Conservation (phyloP, 2,888 invertebrate species). For the Eristalinus sepulchralis region DNA sequence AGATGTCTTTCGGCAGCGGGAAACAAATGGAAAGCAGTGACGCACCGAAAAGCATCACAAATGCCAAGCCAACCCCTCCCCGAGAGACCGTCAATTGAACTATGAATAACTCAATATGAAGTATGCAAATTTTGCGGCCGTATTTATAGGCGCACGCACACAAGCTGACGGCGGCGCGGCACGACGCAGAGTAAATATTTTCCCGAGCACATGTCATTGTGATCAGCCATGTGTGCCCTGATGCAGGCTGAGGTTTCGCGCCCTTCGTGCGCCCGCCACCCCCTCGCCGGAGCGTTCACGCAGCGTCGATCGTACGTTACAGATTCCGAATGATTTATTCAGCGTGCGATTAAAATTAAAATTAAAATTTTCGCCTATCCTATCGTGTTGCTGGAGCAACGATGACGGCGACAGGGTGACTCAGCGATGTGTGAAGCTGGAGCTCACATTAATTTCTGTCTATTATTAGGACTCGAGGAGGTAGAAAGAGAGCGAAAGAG, state of each 20-base stretch:
- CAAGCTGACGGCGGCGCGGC: background rate
- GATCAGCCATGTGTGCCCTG: slow-evolving; percentile 53
- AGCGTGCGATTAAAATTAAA: slow-evolving; percentile 61
- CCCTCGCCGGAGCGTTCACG: background rate
- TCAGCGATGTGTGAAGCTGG: slow-evolving; percentile 56
- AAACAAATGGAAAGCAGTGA: background rate
- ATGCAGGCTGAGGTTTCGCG: slow-evolving; percentile 53
- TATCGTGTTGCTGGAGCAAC: background rate
- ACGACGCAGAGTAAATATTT: slow-evolving; percentile 43
- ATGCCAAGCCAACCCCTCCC: background rate
- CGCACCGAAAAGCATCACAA: background rate
- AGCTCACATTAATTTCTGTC: slow-evolving; percentile 39
- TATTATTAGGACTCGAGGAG: slow-evolving; percentile 50
- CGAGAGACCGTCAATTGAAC: background rate
- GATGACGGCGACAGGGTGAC: slow-evolving; percentile 19
- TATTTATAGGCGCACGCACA: slow-evolving; percentile 21
- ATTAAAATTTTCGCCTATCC: slow-evolving; percentile 48
- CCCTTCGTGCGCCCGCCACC: background rate
- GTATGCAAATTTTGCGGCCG: slow-evolving; percentile 38
- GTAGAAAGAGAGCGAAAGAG: background rate
- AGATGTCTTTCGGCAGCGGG: background rate
- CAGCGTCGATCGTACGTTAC: background rate
- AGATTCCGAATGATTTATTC: slow-evolving; percentile 60
- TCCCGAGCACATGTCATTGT: slow-evolving; percentile 57
- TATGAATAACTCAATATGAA: background rate